These are phyloP conservation scores for Crocallis elinguaria DNA, from an alignment of 2,888 invertebrate genomes.

Conservation along the genomic window DNA sequence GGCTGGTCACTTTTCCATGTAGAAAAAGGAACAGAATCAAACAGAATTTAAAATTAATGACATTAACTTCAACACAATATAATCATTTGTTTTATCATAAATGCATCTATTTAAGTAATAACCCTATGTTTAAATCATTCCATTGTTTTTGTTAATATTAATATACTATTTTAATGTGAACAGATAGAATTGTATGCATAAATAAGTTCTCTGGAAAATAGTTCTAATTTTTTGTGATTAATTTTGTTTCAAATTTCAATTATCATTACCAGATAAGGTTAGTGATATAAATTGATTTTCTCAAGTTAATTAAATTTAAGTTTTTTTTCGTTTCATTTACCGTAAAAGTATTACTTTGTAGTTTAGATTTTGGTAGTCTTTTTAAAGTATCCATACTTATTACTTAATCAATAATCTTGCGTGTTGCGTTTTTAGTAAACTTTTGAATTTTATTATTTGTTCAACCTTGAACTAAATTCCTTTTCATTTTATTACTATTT, in stretches of 20 bases:
- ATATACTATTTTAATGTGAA: no score
- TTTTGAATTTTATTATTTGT: constrained; percentile 36
- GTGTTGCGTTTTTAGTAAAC: constrained; percentile 37
- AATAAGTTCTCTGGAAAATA: background rate
- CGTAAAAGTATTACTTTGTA: constrained; percentile 68
- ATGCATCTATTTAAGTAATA: no score
- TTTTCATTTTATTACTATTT: constrained; percentile 25
- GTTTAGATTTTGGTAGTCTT: constrained; percentile 47
- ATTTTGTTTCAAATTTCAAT: background rate
- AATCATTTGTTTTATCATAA: no score
- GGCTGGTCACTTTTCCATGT: no score
- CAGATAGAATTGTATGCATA: no score
- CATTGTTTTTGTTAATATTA: no score
- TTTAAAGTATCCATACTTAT: background rate
- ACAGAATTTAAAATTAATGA: no score
- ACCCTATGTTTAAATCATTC: no score
- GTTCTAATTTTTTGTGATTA: background rate
- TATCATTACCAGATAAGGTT: constrained; percentile 14
- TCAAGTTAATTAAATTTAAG: background rate
- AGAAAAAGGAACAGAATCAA: no score
- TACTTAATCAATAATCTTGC: no score
- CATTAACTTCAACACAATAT: no score
- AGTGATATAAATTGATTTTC: constrained; percentile 13
- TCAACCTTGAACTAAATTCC: constrained; percentile 24
- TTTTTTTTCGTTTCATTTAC: constrained; percentile 50